Percentiles rank a stretch among this genome's conserved stretches.
Conservation (phyloP, 2,888 invertebrate species). For the Dichetophora obliterata region DNA sequence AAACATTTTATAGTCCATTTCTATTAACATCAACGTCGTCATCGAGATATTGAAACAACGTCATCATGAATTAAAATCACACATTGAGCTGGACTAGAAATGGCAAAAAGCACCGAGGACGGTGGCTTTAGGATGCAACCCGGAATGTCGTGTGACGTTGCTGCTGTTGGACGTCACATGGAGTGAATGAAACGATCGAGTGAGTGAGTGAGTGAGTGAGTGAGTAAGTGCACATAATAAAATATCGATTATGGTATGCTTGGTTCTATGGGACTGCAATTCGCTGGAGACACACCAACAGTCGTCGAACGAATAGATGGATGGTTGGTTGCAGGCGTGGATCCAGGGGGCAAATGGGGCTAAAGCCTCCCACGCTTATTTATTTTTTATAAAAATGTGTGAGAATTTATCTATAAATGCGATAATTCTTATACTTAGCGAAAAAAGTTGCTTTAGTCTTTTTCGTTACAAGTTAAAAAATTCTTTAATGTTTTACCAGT, state of each 20-base stretch:
- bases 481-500: too few relatives aligned
- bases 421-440: too few relatives aligned
- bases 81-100: conserved; percentile 22
- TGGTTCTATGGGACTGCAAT: neutral
- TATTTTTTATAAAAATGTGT: too few relatives aligned
- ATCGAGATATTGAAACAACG: conserved; percentile 22
- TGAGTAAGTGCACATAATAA: conserved; percentile 28
- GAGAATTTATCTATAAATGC: too few relatives aligned
- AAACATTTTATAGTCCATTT: conserved; percentile 21
- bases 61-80: conserved; percentile 31
- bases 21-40: conserved; percentile 33
- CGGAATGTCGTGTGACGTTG: conserved; percentile 4
- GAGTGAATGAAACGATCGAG: neutral
- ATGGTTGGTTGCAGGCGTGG: too few relatives aligned
- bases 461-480: too few relatives aligned
- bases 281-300: neutral
- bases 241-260: conserved; percentile 41
- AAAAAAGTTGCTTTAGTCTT: too few relatives aligned
- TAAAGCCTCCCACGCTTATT: too few relatives aligned
- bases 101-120: conserved; percentile 17
- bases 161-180: conserved; percentile 13
- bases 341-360: too few relatives aligned
- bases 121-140: neutral
- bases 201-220: neutral
- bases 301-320: neutral